phyloP scores from a whole-genome alignment of 1,140 invertebrate genomes.

The Anadara kagoshimensis region DNA sequence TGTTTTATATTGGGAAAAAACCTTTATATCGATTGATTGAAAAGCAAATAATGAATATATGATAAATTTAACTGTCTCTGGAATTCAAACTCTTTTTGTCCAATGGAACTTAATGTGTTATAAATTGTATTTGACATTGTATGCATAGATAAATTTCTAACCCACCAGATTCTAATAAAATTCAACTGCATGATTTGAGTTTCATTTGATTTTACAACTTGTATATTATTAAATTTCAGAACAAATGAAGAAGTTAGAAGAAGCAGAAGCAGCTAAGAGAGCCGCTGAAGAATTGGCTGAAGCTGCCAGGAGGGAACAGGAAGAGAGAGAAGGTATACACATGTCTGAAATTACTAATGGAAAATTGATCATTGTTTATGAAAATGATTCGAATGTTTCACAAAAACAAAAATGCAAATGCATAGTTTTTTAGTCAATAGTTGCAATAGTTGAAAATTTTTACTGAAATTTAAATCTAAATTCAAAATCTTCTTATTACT shows the following conservation, averaged over 20 bases:
- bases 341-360: background rate
- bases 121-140: no score
- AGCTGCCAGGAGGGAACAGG: constrained; percentile 48
- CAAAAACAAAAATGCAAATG: background rate
- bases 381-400: background rate
- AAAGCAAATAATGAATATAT: no score
- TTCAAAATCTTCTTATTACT: background rate
- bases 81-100: no score
- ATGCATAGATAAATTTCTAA: no score
- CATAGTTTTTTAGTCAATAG: background rate
- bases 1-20: no score
- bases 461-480: background rate
- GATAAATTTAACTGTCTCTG: no score
- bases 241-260: constrained; percentile 71
- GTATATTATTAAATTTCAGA: constrained; percentile 53
- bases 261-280: constrained; percentile 61
- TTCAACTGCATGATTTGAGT: background rate
- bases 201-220: background rate
- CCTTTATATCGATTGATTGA: no score
- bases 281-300: constrained; percentile 61
- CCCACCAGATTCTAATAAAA: no score
- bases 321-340: constrained; percentile 45
- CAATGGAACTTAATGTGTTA: no score
- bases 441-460: background rate
- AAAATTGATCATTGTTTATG: background rate